A percentile compares a stretch with the other conserved stretches of the same genome.
These are phyloP conservation scores for Acrocephalus kingi DNA, from an alignment of 2,113 vertebrate species.

Conservation along the genomic window DNA sequence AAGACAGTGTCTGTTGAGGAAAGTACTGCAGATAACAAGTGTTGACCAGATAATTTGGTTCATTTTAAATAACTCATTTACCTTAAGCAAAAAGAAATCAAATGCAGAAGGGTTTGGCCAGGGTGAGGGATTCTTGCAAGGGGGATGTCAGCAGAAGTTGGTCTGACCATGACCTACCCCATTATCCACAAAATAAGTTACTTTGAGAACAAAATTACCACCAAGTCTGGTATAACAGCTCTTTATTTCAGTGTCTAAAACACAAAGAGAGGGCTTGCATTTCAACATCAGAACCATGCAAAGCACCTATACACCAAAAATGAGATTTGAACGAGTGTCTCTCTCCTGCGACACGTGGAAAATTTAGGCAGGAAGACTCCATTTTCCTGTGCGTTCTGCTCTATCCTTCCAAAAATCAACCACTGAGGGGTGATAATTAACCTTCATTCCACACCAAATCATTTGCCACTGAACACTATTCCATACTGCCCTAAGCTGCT, in stretches of 20 bases:
- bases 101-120: neutral
- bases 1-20: neutral
- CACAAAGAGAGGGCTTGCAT: slow-evolving; percentile 47
- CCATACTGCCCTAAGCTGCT: neutral
- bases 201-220: neutral
- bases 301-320: slow-evolving; percentile 34
- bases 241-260: slow-evolving; percentile 73
- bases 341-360: slow-evolving; percentile 42
- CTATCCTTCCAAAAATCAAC: neutral
- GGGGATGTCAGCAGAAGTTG: neutral
- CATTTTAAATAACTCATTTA: neutral
- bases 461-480: slow-evolving; percentile 4
- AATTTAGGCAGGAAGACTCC: slow-evolving; percentile 37
- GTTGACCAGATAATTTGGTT: neutral
- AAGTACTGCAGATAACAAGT: neutral
- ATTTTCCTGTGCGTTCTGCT: neutral
- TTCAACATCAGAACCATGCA: slow-evolving; percentile 48
- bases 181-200: neutral
- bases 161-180: neutral
- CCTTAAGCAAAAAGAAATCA: neutral
- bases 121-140: neutral
- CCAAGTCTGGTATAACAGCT: neutral
- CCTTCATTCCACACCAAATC: slow-evolving; percentile 1
- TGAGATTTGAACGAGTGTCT: neutral
- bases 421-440: neutral